A percentile compares a stretch with the other conserved stretches of the same genome.
Evolutionary conservation across 2,888 invertebrate genomes (phyloP).

Genomic region (Leptinotarsa tumamoca): DNA sequence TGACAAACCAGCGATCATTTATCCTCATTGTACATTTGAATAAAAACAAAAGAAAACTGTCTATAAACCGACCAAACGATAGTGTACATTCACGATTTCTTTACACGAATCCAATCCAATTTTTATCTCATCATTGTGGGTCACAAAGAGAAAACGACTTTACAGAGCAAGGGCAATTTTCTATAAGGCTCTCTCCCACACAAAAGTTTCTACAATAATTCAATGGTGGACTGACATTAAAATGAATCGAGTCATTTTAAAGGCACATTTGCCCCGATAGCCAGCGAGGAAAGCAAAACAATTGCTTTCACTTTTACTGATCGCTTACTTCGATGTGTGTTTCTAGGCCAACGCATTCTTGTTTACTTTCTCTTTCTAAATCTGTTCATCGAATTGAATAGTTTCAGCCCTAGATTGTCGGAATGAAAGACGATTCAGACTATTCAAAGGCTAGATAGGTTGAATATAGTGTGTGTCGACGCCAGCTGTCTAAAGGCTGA

Average conservation of each 20-base stretch:
- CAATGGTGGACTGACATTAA: constrained; percentile 28
- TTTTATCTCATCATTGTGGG: constrained; percentile 33
- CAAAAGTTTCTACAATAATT: constrained; percentile 41
- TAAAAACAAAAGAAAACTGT: background rate
- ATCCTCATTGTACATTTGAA: no score
- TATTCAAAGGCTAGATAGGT: background rate
- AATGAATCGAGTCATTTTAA: constrained; percentile 30
- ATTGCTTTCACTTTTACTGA: constrained; percentile 57
- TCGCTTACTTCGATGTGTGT: constrained; percentile 48
- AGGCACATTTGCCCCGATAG: constrained; percentile 35
- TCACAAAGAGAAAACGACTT: constrained; percentile 42
- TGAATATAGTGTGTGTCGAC: background rate
- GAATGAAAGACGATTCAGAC: constrained; percentile 13
- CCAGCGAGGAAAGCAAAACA: constrained; percentile 54
- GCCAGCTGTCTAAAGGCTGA: constrained; percentile 22
- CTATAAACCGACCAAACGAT: constrained; percentile 4
- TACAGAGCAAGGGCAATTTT: constrained; percentile 36
- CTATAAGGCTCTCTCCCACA: constrained; percentile 39
- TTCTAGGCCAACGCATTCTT: constrained; percentile 47
- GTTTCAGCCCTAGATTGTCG: constrained; percentile 26
- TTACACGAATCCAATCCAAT: constrained; percentile 13
- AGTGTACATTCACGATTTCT: constrained; percentile 8
- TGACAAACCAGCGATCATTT: no score
- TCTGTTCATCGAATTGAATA: constrained; percentile 28
- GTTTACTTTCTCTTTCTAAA: constrained; percentile 42